Percentiles rank a stretch among this genome's conserved stretches.
phyloP scores from a whole-genome alignment of 2,888 invertebrate species.

The Spialia ferax region DNA sequence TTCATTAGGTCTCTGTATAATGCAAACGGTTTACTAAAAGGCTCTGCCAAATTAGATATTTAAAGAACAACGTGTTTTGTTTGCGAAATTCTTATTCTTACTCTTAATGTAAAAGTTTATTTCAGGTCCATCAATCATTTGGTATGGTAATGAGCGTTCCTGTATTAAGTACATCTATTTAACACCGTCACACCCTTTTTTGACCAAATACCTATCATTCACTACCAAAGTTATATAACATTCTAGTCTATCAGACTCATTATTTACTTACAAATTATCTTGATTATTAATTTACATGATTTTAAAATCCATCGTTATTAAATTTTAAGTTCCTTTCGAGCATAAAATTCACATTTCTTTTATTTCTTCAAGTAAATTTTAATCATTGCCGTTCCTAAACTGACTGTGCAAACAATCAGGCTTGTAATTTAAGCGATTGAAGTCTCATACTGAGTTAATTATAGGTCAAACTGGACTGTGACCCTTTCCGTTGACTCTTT shows the following conservation, averaged over 20 bases:
- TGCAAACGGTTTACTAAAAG: conserved; percentile 21
- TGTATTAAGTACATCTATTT: too few relatives aligned
- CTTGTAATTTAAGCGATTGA: conserved; percentile 60
- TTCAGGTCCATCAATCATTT: neutral
- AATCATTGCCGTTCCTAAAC: conserved; percentile 2
- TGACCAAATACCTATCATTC: too few relatives aligned
- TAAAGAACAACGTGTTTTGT: conserved; percentile 33
- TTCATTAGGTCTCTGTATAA: conserved; percentile 28
- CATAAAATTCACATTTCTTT: neutral
- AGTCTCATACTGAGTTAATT: conserved; percentile 76
- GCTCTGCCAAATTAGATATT: conserved; percentile 19
- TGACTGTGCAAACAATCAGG: conserved; percentile 14
- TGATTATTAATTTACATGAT: too few relatives aligned
- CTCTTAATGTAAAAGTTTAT: conserved; percentile 3
- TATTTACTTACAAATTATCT: too few relatives aligned
- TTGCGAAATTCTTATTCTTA: conserved; percentile 11
- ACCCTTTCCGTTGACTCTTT: conserved; percentile 66
- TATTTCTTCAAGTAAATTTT: neutral
- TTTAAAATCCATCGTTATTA: neutral
- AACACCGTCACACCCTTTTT: too few relatives aligned
- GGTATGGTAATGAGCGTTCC: neutral
- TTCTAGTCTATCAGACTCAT: too few relatives aligned
- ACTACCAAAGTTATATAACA: too few relatives aligned
- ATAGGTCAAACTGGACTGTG: conserved; percentile 69
- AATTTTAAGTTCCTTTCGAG: neutral